Evolutionary conservation across 2,888 invertebrate genomes (phyloP).

Genomic region (Cataglyphis albicans): DNA sequence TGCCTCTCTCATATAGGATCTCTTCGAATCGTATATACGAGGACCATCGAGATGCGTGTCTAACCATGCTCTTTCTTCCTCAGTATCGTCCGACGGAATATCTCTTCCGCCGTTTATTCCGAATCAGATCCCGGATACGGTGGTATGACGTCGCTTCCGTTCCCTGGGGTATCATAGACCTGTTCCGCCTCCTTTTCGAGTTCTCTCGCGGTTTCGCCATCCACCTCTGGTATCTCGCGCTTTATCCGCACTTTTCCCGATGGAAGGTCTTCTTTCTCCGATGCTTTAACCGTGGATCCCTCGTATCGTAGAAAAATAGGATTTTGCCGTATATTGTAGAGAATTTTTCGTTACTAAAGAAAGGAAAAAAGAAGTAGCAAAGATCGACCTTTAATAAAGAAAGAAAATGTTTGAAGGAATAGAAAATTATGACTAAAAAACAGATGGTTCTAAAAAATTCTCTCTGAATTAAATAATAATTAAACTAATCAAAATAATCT

Average conservation of each 20-base stretch:
- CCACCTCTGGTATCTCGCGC: conserved; percentile 51
- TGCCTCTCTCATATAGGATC: conserved; percentile 50
- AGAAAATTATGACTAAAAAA: background rate
- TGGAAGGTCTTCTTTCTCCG: conserved; percentile 12
- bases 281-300: conserved; percentile 29
- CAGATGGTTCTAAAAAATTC: background rate
- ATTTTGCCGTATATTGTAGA: conserved; percentile 62
- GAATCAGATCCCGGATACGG: conserved; percentile 80
- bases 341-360: conserved; percentile 70
- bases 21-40: conserved; percentile 37
- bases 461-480: conserved; percentile 1
- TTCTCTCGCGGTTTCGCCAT: conserved; percentile 53
- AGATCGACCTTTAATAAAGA: background rate
- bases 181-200: conserved; percentile 72
- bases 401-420: background rate
- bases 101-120: conserved; percentile 79
- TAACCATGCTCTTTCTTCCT: conserved; percentile 45
- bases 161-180: conserved; percentile 75
- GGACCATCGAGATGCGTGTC: conserved; percentile 42
- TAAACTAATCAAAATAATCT: background rate
- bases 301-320: conserved; percentile 55
- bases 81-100: conserved; percentile 60
- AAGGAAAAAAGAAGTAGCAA: background rate
- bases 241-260: conserved; percentile 62
- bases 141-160: conserved; percentile 78